A percentile compares a stretch with the other conserved stretches of the same genome.
Conservation (phyloP, 1,140 invertebrate genomes). For the Druon quercuslanigerum region DNA sequence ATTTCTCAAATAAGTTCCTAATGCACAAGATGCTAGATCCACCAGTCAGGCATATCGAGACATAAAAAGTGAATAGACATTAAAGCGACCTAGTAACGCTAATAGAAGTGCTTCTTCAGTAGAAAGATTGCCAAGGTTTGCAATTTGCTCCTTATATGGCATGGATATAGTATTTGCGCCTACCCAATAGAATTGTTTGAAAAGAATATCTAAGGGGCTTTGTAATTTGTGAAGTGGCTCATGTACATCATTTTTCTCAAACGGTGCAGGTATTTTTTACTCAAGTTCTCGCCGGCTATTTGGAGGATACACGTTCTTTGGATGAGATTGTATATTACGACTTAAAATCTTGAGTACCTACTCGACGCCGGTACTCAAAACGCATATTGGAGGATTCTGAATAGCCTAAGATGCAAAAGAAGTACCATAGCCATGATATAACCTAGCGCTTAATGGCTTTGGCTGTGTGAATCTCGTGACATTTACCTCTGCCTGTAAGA, state of each 20-base stretch:
- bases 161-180: neutral
- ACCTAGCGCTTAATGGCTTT: slow-evolving; percentile 37
- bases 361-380: neutral
- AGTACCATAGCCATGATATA: slow-evolving; percentile 35
- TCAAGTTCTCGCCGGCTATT: neutral
- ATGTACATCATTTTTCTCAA: neutral
- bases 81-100: neutral
- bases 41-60: too few relatives aligned
- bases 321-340: neutral
- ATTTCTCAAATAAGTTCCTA: too few relatives aligned
- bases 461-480: slow-evolving; percentile 44
- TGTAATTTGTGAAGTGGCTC: neutral
- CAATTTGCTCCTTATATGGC: neutral
- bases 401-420: slow-evolving; percentile 26
- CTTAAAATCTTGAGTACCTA: slow-evolving; percentile 19
- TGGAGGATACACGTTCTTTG: neutral
- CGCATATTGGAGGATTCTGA: neutral
- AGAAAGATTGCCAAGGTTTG: neutral
- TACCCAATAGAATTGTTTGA: neutral
- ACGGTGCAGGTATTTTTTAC: neutral
- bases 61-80: neutral
- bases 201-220: neutral
- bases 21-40: too few relatives aligned
- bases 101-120: neutral
- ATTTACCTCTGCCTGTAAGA: slow-evolving; percentile 34